phyloP scores from a whole-genome alignment of 2,797 vertebrate species.

The Orestias chungarensis region DNA sequence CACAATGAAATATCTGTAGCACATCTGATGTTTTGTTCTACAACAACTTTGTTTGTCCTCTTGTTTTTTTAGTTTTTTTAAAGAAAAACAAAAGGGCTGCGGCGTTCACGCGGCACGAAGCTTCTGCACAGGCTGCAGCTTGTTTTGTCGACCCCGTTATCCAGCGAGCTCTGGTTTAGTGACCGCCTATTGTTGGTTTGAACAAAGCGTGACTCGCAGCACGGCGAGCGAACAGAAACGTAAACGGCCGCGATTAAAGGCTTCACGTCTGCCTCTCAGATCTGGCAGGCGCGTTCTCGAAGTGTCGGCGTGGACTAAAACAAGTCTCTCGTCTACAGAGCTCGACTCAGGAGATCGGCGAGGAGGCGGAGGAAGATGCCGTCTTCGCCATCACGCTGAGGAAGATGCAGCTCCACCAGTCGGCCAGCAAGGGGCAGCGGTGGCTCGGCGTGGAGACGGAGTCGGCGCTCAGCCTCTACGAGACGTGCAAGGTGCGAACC shows the following conservation, averaged over 20 bases:
- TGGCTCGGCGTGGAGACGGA: conserved; percentile 96
- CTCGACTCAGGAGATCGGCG: conserved; percentile 98
- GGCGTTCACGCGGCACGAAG: too few species aligned
- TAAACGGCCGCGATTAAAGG: conserved; percentile 54
- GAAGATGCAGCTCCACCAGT: conserved; percentile 93
- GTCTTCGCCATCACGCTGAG: conserved; percentile 96
- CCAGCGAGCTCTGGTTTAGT: conserved; percentile 59
- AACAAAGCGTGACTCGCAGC: conserved; percentile 46
- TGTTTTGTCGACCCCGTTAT: conserved; percentile 43
- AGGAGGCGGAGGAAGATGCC: conserved; percentile 95
- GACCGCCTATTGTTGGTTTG: conserved; percentile 56
- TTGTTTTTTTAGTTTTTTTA: too few species aligned
- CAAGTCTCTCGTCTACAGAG: conserved; percentile 79
- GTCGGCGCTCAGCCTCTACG: conserved; percentile 90
- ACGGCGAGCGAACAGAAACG: conserved; percentile 4
- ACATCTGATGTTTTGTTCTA: not conserved
- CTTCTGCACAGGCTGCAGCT: conserved; percentile 50
- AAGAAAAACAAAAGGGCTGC: too few species aligned
- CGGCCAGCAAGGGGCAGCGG: conserved; percentile 92
- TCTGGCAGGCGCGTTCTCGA: conserved; percentile 9
- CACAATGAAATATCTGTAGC: fast-evolving
- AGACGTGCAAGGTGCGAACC: conserved; percentile 95
- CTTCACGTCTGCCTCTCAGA: conserved; percentile 26
- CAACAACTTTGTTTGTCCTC: not conserved
- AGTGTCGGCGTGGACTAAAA: not conserved